phyloP scores from a whole-genome alignment of 2,888 invertebrate species.

The Polydrusus tereticollis region DNA sequence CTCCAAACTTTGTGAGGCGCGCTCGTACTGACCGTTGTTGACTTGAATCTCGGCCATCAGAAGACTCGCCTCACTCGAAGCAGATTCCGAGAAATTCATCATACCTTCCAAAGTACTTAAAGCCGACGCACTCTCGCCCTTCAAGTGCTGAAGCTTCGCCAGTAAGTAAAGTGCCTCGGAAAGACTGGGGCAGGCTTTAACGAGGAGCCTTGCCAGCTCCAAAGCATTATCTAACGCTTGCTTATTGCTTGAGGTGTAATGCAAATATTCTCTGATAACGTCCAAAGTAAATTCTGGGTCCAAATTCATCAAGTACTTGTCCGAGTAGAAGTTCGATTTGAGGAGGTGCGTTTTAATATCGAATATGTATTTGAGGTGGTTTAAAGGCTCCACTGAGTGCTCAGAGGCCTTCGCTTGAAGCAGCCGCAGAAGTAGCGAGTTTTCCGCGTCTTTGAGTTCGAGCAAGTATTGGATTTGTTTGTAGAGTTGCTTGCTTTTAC shows the following conservation, averaged over 20 bases:
- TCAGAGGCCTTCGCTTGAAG: conserved; percentile 77
- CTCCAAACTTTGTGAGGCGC: conserved; percentile 90
- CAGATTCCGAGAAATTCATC: conserved; percentile 80
- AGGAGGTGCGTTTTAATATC: conserved; percentile 70
- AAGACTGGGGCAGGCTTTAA: conserved; percentile 87
- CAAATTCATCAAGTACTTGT: conserved; percentile 79
- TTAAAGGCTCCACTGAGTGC: conserved; percentile 71
- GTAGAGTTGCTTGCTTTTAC: conserved; percentile 79
- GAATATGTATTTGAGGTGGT: conserved; percentile 75
- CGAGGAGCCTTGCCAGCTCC: conserved; percentile 76
- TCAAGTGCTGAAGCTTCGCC: conserved; percentile 85
- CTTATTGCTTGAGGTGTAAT: conserved; percentile 70
- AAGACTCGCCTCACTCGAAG: conserved; percentile 86
- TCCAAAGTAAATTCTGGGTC: conserved; percentile 90
- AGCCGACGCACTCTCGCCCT: conserved; percentile 82
- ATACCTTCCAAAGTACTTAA: conserved; percentile 79
- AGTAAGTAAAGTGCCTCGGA: conserved; percentile 76
- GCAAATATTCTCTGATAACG: conserved; percentile 82
- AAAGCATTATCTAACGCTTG: conserved; percentile 28
- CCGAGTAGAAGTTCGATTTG: conserved; percentile 77
- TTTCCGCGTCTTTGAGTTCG: conserved; percentile 81
- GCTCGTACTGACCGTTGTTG: conserved; percentile 76
- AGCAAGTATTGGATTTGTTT: conserved; percentile 90
- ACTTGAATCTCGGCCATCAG: conserved; percentile 89
- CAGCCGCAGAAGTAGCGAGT: conserved; percentile 75